phyloP scores from a whole-genome alignment of 2,888 invertebrate species.

The Busseola fusca region DNA sequence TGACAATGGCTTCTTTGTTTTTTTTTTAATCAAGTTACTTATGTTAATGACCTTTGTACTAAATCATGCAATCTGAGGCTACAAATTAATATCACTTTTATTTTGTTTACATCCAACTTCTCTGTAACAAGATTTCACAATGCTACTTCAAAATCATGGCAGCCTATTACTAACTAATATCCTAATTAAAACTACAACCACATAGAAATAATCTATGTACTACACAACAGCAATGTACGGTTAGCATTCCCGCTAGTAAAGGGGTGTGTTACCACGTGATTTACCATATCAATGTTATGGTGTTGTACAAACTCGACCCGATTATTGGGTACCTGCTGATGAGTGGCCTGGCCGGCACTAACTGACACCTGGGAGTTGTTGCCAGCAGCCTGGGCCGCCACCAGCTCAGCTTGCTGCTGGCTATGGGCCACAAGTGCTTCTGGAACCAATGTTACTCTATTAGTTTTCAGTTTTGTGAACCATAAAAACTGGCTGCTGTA shows the following conservation, averaged over 20 bases:
- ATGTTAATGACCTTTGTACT: slow-evolving; percentile 31
- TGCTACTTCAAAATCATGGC: slow-evolving; percentile 10
- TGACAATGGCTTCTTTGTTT: slow-evolving; percentile 21
- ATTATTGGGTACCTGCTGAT: slow-evolving; percentile 88
- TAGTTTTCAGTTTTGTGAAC: slow-evolving; percentile 12
- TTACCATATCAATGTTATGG: slow-evolving; percentile 89
- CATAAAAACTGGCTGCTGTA: neutral
- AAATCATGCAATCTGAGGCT: slow-evolving; percentile 37
- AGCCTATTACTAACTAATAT: slow-evolving; percentile 21
- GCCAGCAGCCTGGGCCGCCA: slow-evolving; percentile 73
- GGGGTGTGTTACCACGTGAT: slow-evolving; percentile 82
- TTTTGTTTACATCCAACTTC: neutral
- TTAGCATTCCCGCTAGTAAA: slow-evolving; percentile 83
- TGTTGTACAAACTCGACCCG: slow-evolving; percentile 89
- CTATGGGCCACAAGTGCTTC: slow-evolving; percentile 85
- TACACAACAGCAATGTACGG: slow-evolving; percentile 74
- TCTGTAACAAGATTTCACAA: neutral
- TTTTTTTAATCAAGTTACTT: slow-evolving; percentile 12
- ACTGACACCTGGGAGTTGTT: slow-evolving; percentile 79
- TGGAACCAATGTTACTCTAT: slow-evolving; percentile 63
- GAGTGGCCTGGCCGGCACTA: slow-evolving; percentile 76
- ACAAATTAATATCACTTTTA: neutral
- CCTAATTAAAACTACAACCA: slow-evolving; percentile 38
- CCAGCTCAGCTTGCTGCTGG: slow-evolving; percentile 85
- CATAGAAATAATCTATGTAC: slow-evolving; percentile 56